A percentile compares a stretch with the other conserved stretches of the same genome.
These are phyloP conservation scores for Sturmia bella DNA, from an alignment of 2,888 invertebrate species.

Conservation along the genomic window DNA sequence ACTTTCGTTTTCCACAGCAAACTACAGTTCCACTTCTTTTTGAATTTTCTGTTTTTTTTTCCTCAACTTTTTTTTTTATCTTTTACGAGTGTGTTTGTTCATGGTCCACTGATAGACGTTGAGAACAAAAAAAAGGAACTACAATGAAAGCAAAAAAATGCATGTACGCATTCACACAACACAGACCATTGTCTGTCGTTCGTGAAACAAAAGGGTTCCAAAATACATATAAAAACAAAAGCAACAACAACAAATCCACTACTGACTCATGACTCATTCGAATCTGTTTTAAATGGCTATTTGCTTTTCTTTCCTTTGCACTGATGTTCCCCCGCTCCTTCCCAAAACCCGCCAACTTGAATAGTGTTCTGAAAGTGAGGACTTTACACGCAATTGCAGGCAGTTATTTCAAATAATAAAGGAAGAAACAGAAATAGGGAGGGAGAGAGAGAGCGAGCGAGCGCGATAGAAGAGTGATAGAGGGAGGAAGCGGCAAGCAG, in stretches of 20 bases:
- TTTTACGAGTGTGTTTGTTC: too few species aligned
- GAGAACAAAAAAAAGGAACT: too few species aligned
- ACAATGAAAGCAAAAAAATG: too few species aligned
- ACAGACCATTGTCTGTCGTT: constrained; percentile 25
- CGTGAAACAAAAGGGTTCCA: constrained; percentile 57
- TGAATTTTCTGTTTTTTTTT: background rate
- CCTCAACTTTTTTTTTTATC: too few species aligned
- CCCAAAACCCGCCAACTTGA: constrained; percentile 12
- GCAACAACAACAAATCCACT: background rate
- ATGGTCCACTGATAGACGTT: too few species aligned
- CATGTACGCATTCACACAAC: constrained; percentile 3
- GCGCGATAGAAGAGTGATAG: too few species aligned
- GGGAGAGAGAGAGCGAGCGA: too few species aligned
- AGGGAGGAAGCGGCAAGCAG: too few species aligned
- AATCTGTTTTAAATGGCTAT: constrained; percentile 28
- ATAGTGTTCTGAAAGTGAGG: constrained; percentile 28
- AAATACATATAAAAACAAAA: constrained; percentile 1
- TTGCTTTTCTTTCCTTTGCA: constrained; percentile 31
- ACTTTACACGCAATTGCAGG: constrained; percentile 10
- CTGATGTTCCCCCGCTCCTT: too few species aligned
- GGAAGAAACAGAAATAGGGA: background rate
- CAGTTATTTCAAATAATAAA: constrained; percentile 29
- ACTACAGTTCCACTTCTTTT: background rate
- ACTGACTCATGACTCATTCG: constrained; percentile 41
- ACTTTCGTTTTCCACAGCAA: constrained; percentile 24